Conservation (phyloP, 1,140 invertebrate species). For the Grapholita molesta region DNA sequence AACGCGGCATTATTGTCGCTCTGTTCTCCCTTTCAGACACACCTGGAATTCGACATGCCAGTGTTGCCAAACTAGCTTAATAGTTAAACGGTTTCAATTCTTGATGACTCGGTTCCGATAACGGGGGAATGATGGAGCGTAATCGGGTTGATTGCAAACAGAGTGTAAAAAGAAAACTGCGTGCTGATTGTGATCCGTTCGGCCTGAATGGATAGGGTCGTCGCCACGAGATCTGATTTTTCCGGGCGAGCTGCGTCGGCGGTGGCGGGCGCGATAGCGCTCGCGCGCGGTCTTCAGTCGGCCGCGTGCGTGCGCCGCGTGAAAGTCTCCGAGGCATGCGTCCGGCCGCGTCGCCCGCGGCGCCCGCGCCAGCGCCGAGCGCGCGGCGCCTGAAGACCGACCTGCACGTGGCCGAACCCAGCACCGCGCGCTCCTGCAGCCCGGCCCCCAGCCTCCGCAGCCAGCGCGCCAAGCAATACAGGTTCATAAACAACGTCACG, state of each 20-base stretch:
- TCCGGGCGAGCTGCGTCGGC: conserved; percentile 48
- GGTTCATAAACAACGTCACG: conserved; percentile 40
- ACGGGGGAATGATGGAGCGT: conserved; percentile 15
- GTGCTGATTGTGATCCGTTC: conserved; percentile 59
- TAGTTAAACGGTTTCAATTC: not conserved
- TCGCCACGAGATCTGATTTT: conserved; percentile 62
- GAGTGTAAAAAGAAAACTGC: conserved; percentile 68
- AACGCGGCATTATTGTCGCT: conserved; percentile 49
- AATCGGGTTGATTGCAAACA: conserved; percentile 46
- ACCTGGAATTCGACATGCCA: conserved; percentile 46
- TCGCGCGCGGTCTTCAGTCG: conserved; percentile 55
- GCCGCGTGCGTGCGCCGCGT: conserved; percentile 66
- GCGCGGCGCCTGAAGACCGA: conserved; percentile 73
- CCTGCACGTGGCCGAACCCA: conserved; percentile 67
- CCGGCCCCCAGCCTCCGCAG: conserved; percentile 66
- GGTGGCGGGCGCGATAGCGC: conserved; percentile 44
- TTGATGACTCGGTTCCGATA: not conserved
- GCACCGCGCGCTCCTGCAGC: conserved; percentile 52
- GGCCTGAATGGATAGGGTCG: conserved; percentile 72
- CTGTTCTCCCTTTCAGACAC: conserved; percentile 54
- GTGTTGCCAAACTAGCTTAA: conserved; percentile 37
- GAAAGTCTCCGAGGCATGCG: conserved; percentile 65
- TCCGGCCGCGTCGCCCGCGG: conserved; percentile 38
- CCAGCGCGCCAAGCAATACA: conserved; percentile 72
- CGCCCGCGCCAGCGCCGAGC: conserved; percentile 34